Evolutionary conservation across 2,797 vertebrate species (phyloP), one percentile per base, ranked within the genome.

Genomic region (Kryptolebias ocellatus): DNA sequence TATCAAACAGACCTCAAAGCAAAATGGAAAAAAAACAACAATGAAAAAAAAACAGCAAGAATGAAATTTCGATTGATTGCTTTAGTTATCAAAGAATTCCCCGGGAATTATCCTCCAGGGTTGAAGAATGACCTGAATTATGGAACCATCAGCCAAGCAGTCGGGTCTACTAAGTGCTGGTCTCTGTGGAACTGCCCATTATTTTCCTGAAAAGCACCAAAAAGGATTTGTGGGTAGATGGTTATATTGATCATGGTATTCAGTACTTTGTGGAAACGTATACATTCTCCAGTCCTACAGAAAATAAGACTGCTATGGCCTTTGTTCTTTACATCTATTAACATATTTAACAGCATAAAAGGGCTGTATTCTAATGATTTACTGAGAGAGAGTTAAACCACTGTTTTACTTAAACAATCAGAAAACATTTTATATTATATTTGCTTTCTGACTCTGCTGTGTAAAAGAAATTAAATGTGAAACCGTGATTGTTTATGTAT

Each of bases 1-100:
- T 34, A 70, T 72, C 71, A 77, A 69, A 65, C 57, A 53, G 52
- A 77, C 56, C 62, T 62, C 47, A 60, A 63, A 73, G 64, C 46
- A 0, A 86, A 83, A 83, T 74, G 53, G 83, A 78, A 77, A 66
- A 77, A 79, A 65, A 77, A 24, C 20, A 24, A 24, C 20, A 24
- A 24, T 24, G 20, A 24, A 24, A 81, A 76, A 39, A 52, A 53
- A 53, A 17, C 5, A 42, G 18, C 47, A 57, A 46, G 44, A 83
- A 88, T 85, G 58, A 84, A 75, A 89, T 87, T 87, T 85, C 70
- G 55, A 79, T 89, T 85, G 89, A 90, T 89, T 78, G 78, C 61
- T 75, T 72, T 60, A 78, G 78, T 81, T 82, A 79, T 87, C 78
- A 52, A 60, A 78, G 76, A 73, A 77, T 85, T 89, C 83, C 73